Base-by-base conservation (phyloP, 2,113 vertebrate genomes). In the Romanogobio albipinnatus region DNA sequence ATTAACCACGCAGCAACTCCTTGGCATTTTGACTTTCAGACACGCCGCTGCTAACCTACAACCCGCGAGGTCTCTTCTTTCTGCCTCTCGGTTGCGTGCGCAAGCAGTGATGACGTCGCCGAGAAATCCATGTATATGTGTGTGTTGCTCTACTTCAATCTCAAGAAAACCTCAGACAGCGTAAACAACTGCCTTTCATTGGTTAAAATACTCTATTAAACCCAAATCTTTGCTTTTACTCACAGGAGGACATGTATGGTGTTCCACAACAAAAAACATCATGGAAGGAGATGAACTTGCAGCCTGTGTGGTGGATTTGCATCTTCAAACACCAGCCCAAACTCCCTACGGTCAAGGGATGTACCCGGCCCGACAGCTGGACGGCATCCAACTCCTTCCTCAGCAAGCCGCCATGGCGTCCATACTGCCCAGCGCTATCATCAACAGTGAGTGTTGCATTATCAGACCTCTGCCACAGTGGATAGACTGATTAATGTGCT, bases 351-450 rank as follows among this genome's bases (percentile, higher is more conserved):
- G 93, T 13, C 96, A 96, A 91, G 96, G 96, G 88, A 96, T 96
- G 95, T 96, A 96, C 92, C 96, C 96, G 0, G 95, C 96, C 0
- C 95, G 96, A 80, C 93, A 96, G 89, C 92, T 97, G 90, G 96
- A 97, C 89, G 94, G 95, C n/a, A 96, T 96, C 92, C 96, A 96
- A 71, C 85, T 97, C 88, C 96, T 97, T 84, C 96, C 96, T 80
- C 96, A 97, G 91, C 96, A 97, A 90, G 96, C 96, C 74, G 95
- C 96, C 39, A 97, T 97, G 95, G 95, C 95, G 47, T 96, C 96
- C 89, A 95, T 97, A 87, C 90, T 97, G 91, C 96, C 96, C 76
- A 96, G 95, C 0, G 95, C 96, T 89, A 96, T 96, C 90, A 95
- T 97, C 88, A 97, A 97, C 91, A 97, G 96, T 97, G 95, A 96